These are phyloP conservation scores for Donacobius atricapilla DNA, from an alignment of 2,113 vertebrate species.

Conservation along the genomic window DNA sequence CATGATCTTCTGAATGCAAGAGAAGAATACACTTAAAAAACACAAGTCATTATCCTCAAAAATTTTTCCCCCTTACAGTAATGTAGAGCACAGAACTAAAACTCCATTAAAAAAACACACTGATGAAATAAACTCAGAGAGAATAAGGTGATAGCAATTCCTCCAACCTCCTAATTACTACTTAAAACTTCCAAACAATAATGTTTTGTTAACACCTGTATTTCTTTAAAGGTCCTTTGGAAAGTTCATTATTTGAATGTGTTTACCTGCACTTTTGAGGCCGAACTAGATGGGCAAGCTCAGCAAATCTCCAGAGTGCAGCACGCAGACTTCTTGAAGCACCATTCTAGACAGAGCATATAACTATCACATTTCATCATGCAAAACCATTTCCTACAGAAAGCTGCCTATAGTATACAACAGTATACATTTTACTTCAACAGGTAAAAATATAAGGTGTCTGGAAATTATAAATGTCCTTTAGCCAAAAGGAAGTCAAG, in stretches of 20 bases:
- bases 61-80: neutral
- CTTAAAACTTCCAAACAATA: neutral
- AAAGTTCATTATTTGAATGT: neutral
- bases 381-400: neutral
- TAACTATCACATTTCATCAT: neutral
- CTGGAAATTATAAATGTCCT: neutral
- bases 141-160: neutral
- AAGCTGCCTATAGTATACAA: neutral
- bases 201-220: neutral
- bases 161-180: neutral
- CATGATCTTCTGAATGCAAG: neutral
- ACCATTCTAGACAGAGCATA: slow-evolving; percentile 80
- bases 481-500: neutral
- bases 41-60: neutral
- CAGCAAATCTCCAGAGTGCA: slow-evolving; percentile 96
- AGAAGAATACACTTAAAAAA: neutral
- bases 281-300: slow-evolving; percentile 92
- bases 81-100: neutral
- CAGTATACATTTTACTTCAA: neutral
- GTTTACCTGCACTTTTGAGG: slow-evolving; percentile 97
- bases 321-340: slow-evolving; percentile 92
- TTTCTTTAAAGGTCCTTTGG: neutral
- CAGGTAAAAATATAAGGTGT: neutral
- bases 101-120: neutral
- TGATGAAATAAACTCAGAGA: neutral